Evolutionary conservation across 1,140 invertebrate species (phyloP), one percentile per base, ranked within the genome.

Genomic region (Anastrepha obliqua): DNA sequence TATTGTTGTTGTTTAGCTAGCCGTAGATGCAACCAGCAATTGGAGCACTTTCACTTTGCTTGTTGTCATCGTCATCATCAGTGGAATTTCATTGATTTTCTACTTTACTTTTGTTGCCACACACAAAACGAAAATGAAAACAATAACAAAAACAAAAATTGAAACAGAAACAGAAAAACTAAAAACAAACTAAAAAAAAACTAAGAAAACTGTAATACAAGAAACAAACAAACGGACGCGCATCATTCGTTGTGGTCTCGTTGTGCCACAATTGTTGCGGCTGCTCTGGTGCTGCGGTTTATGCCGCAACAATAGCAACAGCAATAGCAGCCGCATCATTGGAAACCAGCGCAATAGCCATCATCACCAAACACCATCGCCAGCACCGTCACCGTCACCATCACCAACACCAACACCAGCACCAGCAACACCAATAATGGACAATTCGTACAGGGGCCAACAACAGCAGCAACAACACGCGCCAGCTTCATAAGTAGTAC

Each of bases 31-130:
- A 29, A 29, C 74, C 47, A 81, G 47, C 64, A 87, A 65, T 87
- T 87, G 86, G 86, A 87, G 86, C 86, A 87, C 86, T 87, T 87
- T 87, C 86, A 87, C 86, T 87, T 87, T 64, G 86, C 60, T 62
- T 86, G 85, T 60, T 62, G 85, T 59, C n/a, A 42, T 62, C 74
- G 74, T 81, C 47, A 20, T 81, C 74, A 55, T 65, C 85, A 86
- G 59, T 86, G 85, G 85, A 55, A 65, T 87, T 87, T 87, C 64
- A 87, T 87, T 67, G 65, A 87, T 87, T 87, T 86, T 86, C 85
- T 86, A 65, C 62, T 70, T 87, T 87, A 67, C 62, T 65, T 87
- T 87, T 64, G 59, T n/a, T 47, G 59, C 47, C 47, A 55, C 74
- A 81, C 17, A 78, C 4, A 55, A 29, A 29, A 74, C 39, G n/a